phyloP scores from a whole-genome alignment of 2,113 vertebrate species.

The Platysteira castanea region DNA sequence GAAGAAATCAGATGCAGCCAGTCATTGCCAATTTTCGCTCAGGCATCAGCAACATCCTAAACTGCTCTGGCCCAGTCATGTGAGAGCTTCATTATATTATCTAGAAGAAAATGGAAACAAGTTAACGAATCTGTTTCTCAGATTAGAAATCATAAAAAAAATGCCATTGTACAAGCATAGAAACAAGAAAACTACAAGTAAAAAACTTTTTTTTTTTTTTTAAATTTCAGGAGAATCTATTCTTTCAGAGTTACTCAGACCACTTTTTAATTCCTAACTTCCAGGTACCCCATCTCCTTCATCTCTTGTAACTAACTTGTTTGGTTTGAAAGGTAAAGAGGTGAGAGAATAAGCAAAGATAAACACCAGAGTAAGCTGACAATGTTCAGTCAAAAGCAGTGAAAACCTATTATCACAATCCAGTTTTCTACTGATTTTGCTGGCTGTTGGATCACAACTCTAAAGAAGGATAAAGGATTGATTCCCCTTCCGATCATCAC shows the following conservation, averaged over 20 bases:
- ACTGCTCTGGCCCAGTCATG: neutral
- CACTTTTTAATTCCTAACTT: neutral
- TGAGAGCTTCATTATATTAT: neutral
- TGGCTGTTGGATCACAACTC: neutral
- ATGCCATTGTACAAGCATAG: fast-evolving
- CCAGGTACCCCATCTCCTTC: neutral
- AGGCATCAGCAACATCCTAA: neutral
- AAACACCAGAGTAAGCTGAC: neutral
- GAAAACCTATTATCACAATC: neutral
- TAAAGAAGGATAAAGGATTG: neutral
- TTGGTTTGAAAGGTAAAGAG: neutral
- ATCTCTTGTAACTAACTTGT: neutral
- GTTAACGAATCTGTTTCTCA: fast-evolving
- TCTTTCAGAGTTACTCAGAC: neutral
- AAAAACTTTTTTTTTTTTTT: neutral
- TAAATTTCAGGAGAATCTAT: neutral
- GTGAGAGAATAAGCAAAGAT: neutral
- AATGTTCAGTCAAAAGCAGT: neutral
- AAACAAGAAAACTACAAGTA: neutral
- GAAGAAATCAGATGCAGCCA: neutral
- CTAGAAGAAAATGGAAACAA: neutral
- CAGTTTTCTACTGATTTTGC: neutral
- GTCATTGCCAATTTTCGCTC: neutral
- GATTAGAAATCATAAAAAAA: neutral
- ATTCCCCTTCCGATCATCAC: neutral